Evolutionary conservation across 1,140 invertebrate genomes (phyloP), one percentile per base, ranked within the genome.

Genomic region (Ips typographus): DNA sequence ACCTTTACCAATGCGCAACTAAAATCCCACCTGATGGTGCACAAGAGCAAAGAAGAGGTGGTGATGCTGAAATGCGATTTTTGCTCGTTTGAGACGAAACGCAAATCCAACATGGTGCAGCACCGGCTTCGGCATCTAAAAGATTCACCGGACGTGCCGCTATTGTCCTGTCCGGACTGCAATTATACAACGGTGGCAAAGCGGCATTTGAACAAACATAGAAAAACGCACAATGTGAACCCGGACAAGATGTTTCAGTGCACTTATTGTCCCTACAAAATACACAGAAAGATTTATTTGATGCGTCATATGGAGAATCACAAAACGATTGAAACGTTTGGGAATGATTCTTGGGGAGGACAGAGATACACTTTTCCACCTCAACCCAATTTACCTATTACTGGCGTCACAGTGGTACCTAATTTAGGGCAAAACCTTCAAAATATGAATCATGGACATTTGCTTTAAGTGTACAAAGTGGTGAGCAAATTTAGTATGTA

Each of bases 191-290:
- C 61, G 1, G 68, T 65, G 39, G 68, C 67, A 4, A 69, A 69
- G 37, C n/a, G 67, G 3, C 67, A 70, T 40, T 52, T 70, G 8
- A 70, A 70, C 36, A 70, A 70, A 52, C 68, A 70, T 47, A 38
- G 68, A 22, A 70, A 65, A 52, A 65, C 63, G 2, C 68, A 70
- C 53, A 65, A 70, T 36, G 67, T 69, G 51, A 69, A 69, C 42
- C 67, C 67, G 22, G 67, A 69, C 43, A 69, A 69, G 40, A 69
- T 69, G 67, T 69, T 69, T 36, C 67, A 69, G 53, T 69, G 67
- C 42, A 62, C 49, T 4, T 69, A 63, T 57, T 69, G 67, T 41
- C 42, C 67, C 2, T 69, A 61, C 37, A 69, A 69, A 43, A 69
- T 69, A 40, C 67, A 69, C 22, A 53, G 67, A 39, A 69, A 69